These are phyloP conservation scores for Pyralis farinalis DNA, from an alignment of 2,888 invertebrate species.

Conservation along the genomic window DNA sequence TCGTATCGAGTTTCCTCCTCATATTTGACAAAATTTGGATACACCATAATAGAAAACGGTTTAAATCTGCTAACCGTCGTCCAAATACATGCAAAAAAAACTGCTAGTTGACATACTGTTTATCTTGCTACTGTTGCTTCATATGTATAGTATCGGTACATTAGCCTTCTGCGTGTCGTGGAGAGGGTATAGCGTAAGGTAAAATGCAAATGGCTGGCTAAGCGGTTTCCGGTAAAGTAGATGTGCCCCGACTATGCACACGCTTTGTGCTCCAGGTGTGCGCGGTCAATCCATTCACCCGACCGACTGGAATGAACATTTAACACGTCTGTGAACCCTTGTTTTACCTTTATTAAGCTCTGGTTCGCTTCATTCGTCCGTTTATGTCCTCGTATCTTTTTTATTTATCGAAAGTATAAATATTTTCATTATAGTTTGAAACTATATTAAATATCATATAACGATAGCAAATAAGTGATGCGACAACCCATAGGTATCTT, in stretches of 20 bases:
- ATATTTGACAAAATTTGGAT: too few species aligned
- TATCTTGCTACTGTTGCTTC: background rate
- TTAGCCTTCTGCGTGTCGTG: background rate
- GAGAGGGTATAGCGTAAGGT: conserved; percentile 2
- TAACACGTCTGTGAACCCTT: conserved; percentile 17
- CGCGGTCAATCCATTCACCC: conserved; percentile 18
- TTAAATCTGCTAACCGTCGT: too few species aligned
- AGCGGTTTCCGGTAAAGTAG: conserved; percentile 14
- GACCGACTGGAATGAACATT: conserved; percentile 21
- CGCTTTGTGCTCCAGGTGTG: conserved; percentile 14
- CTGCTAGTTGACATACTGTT: too few species aligned
- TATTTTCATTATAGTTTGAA: too few species aligned
- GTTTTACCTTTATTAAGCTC: conserved; percentile 10
- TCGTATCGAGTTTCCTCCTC: too few species aligned
- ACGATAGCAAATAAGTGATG: too few species aligned
- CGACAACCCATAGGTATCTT: too few species aligned
- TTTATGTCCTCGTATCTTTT: too few species aligned
- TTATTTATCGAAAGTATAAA: too few species aligned
- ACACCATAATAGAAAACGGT: too few species aligned
- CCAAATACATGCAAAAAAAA: too few species aligned
- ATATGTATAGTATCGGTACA: background rate
- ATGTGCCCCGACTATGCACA: background rate
- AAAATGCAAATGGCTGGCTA: conserved; percentile 16
- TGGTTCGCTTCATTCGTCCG: background rate
- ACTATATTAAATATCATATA: too few species aligned